Evolutionary conservation across 2,888 invertebrate species (phyloP), one percentile per base, ranked within the genome.

Genomic region (Rotaria macrura): DNA sequence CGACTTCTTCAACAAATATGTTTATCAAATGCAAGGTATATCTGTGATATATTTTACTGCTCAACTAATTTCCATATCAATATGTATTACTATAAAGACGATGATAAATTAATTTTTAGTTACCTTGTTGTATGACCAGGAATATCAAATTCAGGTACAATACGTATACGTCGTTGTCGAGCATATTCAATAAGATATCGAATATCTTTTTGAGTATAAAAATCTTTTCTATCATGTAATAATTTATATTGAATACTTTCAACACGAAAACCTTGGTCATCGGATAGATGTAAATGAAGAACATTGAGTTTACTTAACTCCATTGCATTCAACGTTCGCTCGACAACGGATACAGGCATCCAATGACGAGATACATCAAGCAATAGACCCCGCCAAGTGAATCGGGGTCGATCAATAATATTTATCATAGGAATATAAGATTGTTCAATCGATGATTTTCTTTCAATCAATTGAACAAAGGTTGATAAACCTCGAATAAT

Each of bases 71-170:
- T n/a, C 23, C 23, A 7, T 25, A 55, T 4, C 23, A 7, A 25
- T 6, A 55, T 20, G 23, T 55, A 20, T 55, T 55, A 9, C n/a
- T 6, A 9, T 55, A 25, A 55, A n/a, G n/a, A 55, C 5, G n/a
- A 10, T 1, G n/a, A 23, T 25, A 1, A 55, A 55, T 55, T n/a
- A 14, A 17, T 5, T 9, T 34, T 17, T 34, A 34, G 14, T 65
- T 65, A 65, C 65, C 65, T 65, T 87, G 89, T 89, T 0, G 90
- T 90, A 87, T 91, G 91, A 83, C 90, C 91, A 40, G 86, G 86
- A 38, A 79, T 79, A 49, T 86, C 86, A 54, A 86, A 86, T 85
- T 86, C 86, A 43, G 79, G 79, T 43, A 79, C 14, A 20, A 86
- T 47, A 49, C 86, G 38, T n/a, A 86, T 86, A 83, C 86, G 83